phyloP scores from a whole-genome alignment of 1,140 invertebrate genomes.

The Macrobrachium nipponense region DNA sequence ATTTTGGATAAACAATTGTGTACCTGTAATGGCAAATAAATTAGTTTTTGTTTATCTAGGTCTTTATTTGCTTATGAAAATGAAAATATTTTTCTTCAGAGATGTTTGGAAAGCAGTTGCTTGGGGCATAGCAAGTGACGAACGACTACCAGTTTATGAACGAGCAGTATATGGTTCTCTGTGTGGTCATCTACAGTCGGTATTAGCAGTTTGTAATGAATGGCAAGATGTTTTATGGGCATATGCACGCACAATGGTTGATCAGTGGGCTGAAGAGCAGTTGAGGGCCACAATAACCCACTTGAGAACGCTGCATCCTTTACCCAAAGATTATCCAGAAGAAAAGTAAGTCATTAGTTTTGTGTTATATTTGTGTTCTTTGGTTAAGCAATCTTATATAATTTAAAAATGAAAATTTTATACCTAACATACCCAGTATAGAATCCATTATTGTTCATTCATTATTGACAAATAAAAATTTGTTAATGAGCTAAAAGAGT shows the following conservation, averaged over 20 bases:
- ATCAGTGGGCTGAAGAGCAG: constrained; percentile 85
- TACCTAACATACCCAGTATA: background rate
- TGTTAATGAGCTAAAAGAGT: too few relatives aligned
- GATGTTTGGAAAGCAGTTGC: constrained; percentile 92
- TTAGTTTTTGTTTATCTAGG: too few relatives aligned
- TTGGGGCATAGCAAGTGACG: constrained; percentile 78
- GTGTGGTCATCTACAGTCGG: constrained; percentile 83
- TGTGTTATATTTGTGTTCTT: too few relatives aligned
- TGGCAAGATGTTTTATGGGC: constrained; percentile 95
- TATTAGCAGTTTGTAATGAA: constrained; percentile 79
- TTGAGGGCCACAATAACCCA: constrained; percentile 70
- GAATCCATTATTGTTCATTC: constrained; percentile 2
- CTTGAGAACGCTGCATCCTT: constrained; percentile 66
- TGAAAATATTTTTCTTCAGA: constrained; percentile 68
- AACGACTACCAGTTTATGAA: constrained; percentile 69
- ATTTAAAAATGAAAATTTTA: background rate
- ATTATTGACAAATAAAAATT: background rate
- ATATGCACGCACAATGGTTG: constrained; percentile 84
- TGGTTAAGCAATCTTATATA: too few relatives aligned
- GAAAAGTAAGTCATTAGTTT: constrained; percentile 72
- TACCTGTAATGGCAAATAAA: too few relatives aligned
- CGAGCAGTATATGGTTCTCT: constrained; percentile 79
- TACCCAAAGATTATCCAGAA: constrained; percentile 85
- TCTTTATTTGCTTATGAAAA: too few relatives aligned
- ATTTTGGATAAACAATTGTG: too few relatives aligned